These are phyloP conservation scores for Amphiura filiformis DNA, from an alignment of 35 echinoderm and acorn worm species.

Conservation along the genomic window DNA sequence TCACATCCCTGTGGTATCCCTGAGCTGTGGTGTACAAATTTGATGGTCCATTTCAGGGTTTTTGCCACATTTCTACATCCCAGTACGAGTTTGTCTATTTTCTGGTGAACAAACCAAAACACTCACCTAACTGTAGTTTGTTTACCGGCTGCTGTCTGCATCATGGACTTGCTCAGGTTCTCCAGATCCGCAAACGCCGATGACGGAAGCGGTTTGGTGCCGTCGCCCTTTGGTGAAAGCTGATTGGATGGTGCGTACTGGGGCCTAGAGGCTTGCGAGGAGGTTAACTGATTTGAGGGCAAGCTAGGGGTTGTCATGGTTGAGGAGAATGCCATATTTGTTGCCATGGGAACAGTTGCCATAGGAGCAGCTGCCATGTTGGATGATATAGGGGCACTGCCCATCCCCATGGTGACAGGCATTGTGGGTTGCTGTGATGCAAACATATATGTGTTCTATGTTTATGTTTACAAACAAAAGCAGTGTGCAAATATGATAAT, in stretches of 20 bases:
- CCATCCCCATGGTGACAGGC: background rate
- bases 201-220: background rate
- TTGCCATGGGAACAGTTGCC: slow-evolving; percentile 10
- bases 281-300: background rate
- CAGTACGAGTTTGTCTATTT: too few species aligned
- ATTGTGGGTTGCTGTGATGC: background rate
- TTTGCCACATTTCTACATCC: background rate
- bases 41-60: background rate
- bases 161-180: slow-evolving; percentile 64
- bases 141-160: slow-evolving; percentile 46
- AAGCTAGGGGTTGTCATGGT: background rate
- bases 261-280: background rate
- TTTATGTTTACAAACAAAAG: background rate
- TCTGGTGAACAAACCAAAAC: background rate
- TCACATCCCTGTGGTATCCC: background rate
- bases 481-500: too few species aligned
- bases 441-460: background rate
- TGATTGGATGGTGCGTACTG: background rate
- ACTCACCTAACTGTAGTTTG: background rate
- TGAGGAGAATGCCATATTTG: background rate
- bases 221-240: background rate
- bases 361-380: background rate
- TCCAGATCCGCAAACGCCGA: slow-evolving; percentile 67
- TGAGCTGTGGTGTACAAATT: background rate
- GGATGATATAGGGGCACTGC: background rate